phyloP scores from a whole-genome alignment of 2,797 vertebrate species.

The Gallinago nigripennis region DNA sequence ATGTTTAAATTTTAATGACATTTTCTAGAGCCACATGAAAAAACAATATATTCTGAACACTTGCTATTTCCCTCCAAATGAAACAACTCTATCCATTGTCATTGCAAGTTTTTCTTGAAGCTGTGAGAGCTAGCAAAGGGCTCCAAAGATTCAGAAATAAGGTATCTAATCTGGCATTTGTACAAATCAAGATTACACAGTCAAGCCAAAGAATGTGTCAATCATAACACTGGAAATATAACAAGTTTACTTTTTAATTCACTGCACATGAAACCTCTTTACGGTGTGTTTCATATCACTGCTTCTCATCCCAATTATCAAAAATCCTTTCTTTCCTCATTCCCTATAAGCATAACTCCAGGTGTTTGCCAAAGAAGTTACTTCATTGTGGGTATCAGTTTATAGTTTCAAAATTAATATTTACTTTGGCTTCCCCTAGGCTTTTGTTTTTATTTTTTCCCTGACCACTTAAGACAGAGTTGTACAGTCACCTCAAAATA shows the following conservation, averaged over 20 bases:
- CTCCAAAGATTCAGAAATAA: neutral
- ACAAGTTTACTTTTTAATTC: constrained; percentile 26
- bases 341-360: constrained; percentile 30
- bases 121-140: neutral
- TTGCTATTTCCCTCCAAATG: neutral
- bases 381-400: constrained; percentile 62
- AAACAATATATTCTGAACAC: neutral
- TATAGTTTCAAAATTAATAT: constrained; percentile 69
- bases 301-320: constrained; percentile 15
- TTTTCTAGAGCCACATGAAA: neutral
- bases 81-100: neutral
- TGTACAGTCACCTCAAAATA: constrained; percentile 3
- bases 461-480: constrained; percentile 13
- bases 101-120: neutral
- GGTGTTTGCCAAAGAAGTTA: constrained; percentile 68
- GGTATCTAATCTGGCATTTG: neutral
- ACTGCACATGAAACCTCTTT: constrained; percentile 26
- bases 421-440: constrained; percentile 62
- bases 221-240: neutral
- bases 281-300: constrained; percentile 42
- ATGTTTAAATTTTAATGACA: neutral
- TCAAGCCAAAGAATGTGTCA: constrained; percentile 23
- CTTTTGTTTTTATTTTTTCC: constrained; percentile 62
- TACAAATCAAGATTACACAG: neutral
- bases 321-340: constrained; percentile 8